Conservation (phyloP, 2,797 vertebrate genomes). For the Alca torda region DNA sequence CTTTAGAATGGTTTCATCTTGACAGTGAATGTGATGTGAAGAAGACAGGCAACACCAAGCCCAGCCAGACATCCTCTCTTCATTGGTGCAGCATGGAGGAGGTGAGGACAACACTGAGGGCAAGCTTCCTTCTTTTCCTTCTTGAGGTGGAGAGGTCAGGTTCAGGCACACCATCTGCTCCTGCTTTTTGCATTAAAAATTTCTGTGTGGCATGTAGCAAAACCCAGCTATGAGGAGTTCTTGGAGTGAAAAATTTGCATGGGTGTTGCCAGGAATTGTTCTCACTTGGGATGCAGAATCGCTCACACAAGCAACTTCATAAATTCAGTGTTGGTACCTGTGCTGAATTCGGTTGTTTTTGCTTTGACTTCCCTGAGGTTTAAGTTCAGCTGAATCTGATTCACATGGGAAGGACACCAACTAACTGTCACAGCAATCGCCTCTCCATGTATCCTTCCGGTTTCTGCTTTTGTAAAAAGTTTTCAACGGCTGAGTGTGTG, state of each 20-base stretch:
- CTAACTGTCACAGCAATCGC: background rate
- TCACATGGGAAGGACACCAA: background rate
- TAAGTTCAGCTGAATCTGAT: background rate
- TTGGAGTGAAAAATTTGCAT: background rate
- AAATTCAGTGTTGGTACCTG: background rate
- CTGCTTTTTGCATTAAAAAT: background rate
- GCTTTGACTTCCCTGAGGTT: background rate
- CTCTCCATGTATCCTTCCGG: background rate
- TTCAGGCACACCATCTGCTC: conserved; percentile 26
- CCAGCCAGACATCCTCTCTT: background rate
- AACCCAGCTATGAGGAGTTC: background rate
- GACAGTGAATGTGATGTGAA: background rate
- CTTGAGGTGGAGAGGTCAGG: background rate
- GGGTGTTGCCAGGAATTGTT: conserved; percentile 39
- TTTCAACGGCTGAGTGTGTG: background rate
- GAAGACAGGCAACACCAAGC: background rate
- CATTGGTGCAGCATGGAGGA: background rate
- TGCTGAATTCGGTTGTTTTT: background rate
- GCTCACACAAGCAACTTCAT: background rate
- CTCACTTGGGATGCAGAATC: conserved; percentile 20
- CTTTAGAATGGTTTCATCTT: background rate
- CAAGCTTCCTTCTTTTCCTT: background rate
- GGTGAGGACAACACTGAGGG: background rate
- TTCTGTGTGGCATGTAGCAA: background rate
- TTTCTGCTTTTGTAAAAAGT: background rate